Conservation (phyloP, 2,888 invertebrate species). For the Portevinia maculata region DNA sequence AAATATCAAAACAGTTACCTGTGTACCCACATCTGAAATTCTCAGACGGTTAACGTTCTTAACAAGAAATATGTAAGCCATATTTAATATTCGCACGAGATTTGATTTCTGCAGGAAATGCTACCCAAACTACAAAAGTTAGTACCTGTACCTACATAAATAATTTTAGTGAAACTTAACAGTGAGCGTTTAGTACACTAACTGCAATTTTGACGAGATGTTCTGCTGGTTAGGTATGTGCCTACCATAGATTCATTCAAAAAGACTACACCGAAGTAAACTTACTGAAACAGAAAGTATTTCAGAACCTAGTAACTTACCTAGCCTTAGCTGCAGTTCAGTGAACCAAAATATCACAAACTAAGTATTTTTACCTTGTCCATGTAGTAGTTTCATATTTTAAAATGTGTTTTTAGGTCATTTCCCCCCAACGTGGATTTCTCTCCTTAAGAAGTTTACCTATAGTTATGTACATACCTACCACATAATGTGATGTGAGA, state of each 20-base stretch:
- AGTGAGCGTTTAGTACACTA: too few relatives aligned
- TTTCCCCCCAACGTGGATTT: slow-evolving; percentile 66
- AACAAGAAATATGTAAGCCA: too few relatives aligned
- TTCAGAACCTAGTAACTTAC: slow-evolving; percentile 25
- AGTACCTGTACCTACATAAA: too few relatives aligned
- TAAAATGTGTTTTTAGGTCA: slow-evolving; percentile 73
- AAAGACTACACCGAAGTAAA: slow-evolving; percentile 18
- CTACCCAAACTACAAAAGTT: too few relatives aligned
- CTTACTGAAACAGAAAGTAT: slow-evolving; percentile 71
- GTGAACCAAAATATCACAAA: slow-evolving; percentile 68
- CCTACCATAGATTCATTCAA: slow-evolving; percentile 11
- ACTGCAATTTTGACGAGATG: background rate
- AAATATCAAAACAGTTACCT: too few relatives aligned
- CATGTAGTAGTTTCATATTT: slow-evolving; percentile 41
- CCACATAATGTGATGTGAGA: slow-evolving; percentile 31
- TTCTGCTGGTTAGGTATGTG: background rate
- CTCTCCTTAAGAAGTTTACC: slow-evolving; percentile 63
- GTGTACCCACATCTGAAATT: too few relatives aligned
- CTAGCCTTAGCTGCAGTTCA: slow-evolving; percentile 50
- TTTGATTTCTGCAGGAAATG: too few relatives aligned
- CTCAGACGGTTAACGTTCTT: too few relatives aligned
- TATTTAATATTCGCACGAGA: too few relatives aligned
- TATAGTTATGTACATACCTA: background rate
- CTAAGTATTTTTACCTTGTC: slow-evolving; percentile 12
- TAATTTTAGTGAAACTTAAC: too few relatives aligned